phyloP scores from a whole-genome alignment of 1,140 invertebrate genomes.

The Asobara japonica region DNA sequence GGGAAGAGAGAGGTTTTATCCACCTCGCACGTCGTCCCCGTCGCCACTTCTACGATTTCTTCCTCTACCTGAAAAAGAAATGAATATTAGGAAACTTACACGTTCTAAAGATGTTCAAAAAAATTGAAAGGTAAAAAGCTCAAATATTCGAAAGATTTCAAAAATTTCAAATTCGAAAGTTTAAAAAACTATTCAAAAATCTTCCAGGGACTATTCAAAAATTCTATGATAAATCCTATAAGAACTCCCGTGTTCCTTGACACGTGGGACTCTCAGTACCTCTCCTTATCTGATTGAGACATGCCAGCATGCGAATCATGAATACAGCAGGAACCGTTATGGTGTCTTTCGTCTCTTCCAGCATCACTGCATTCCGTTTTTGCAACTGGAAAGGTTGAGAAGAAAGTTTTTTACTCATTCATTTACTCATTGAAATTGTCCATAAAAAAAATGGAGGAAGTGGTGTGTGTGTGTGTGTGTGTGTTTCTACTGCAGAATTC shows the following conservation, averaged over 20 bases:
- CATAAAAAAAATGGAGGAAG: too few relatives aligned
- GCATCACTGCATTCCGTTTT: constrained; percentile 84
- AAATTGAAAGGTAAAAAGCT: too few relatives aligned
- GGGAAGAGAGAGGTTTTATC: constrained; percentile 8
- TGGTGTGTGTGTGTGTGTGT: too few relatives aligned
- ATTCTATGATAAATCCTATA: constrained; percentile 11
- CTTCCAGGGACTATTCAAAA: constrained; percentile 14
- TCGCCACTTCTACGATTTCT: constrained; percentile 52
- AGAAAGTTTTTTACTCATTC: too few relatives aligned
- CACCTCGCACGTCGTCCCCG: constrained; percentile 48
- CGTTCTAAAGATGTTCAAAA: too few relatives aligned
- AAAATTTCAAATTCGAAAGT: too few relatives aligned
- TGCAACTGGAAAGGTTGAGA: constrained; percentile 77
- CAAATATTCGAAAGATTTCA: too few relatives aligned
- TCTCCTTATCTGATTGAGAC: constrained; percentile 78
- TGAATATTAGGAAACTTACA: constrained; percentile 1
- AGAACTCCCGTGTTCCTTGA: too few relatives aligned
- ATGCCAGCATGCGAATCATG: constrained; percentile 87
- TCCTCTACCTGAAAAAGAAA: constrained; percentile 53
- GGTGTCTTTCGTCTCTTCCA: constrained; percentile 89
- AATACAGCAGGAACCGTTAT: constrained; percentile 90
- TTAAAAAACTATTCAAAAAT: not conserved
- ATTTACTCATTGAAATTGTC: too few relatives aligned
- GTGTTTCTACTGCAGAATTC: too few relatives aligned
- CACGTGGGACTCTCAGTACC: constrained; percentile 63